phyloP scores from a whole-genome alignment of 2,888 invertebrate genomes.

The Aleiodes leptofemur region DNA sequence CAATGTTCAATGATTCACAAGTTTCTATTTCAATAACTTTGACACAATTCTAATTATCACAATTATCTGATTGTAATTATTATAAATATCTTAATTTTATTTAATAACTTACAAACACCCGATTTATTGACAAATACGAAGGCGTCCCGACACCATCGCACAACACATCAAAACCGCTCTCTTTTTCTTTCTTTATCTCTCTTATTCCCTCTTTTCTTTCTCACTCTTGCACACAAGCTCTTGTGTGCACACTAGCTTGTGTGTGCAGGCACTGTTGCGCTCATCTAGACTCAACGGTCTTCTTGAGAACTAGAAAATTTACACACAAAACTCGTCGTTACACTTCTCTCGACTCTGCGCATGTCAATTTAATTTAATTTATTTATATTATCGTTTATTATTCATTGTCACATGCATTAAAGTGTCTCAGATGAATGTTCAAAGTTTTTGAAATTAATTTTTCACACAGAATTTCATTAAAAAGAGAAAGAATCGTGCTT shows the following conservation, averaged over 20 bases:
- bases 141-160: constrained; percentile 67
- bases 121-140: constrained; percentile 70
- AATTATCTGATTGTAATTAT: constrained; percentile 26
- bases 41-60: background rate
- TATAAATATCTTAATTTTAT: constrained; percentile 56
- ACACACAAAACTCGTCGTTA: no score
- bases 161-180: constrained; percentile 42
- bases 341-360: background rate
- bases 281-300: constrained; percentile 19
- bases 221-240: background rate
- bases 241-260: background rate
- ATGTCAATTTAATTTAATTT: constrained; percentile 9
- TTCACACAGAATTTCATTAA: background rate
- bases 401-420: background rate
- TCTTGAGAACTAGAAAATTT: constrained; percentile 27
- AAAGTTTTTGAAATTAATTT: background rate
- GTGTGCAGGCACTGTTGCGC: constrained; percentile 17
- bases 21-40: constrained; percentile 5
- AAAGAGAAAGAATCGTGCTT: no score
- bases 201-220: background rate
- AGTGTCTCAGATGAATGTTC: no score
- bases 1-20: background rate
- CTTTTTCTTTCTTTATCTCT: background rate
- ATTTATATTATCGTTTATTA: background rate
- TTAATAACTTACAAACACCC: constrained; percentile 53